phyloP scores from a whole-genome alignment of 2,888 invertebrate genomes.

The Geotrupes spiniger region DNA sequence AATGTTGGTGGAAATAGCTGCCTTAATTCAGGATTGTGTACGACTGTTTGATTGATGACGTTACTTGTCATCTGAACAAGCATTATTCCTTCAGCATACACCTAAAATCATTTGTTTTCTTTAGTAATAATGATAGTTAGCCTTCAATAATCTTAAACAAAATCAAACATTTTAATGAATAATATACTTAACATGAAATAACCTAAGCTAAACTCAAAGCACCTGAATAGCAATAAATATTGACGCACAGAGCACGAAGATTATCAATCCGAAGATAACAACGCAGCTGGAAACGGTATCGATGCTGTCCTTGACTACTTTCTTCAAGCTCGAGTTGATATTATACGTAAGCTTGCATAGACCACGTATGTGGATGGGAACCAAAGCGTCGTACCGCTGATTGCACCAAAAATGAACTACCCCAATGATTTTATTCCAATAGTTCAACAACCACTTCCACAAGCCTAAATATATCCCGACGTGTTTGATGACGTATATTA shows the following conservation, averaged over 20 bases:
- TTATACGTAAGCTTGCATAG: slow-evolving; percentile 67
- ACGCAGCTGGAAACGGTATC: slow-evolving; percentile 84
- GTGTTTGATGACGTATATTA: slow-evolving; percentile 63
- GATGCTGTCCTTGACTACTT: slow-evolving; percentile 69
- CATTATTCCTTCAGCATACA: slow-evolving; percentile 92
- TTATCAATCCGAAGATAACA: slow-evolving; percentile 80
- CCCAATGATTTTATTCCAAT: slow-evolving; percentile 30
- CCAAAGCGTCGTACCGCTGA: slow-evolving; percentile 64
- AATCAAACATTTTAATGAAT: slow-evolving; percentile 1
- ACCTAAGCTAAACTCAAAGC: slow-evolving; percentile 17
- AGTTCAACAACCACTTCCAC: slow-evolving; percentile 53
- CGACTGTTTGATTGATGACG: slow-evolving; percentile 82
- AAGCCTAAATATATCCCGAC: slow-evolving; percentile 55
- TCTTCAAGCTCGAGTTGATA: slow-evolving; percentile 61
- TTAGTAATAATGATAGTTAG: slow-evolving; percentile 1
- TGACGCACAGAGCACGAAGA: slow-evolving; percentile 74
- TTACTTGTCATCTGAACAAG: slow-evolving; percentile 86
- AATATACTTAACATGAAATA: not conserved
- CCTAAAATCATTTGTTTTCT: slow-evolving; percentile 54
- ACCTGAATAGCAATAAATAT: slow-evolving; percentile 84
- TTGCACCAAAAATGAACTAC: slow-evolving; percentile 59
- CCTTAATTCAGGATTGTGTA: slow-evolving; percentile 82
- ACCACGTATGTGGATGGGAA: slow-evolving; percentile 77
- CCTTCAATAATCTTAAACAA: no score
- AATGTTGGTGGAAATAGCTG: slow-evolving; percentile 81